Evolutionary conservation across 2,888 invertebrate species (phyloP).

Genomic region (Heliothis peltigera): DNA sequence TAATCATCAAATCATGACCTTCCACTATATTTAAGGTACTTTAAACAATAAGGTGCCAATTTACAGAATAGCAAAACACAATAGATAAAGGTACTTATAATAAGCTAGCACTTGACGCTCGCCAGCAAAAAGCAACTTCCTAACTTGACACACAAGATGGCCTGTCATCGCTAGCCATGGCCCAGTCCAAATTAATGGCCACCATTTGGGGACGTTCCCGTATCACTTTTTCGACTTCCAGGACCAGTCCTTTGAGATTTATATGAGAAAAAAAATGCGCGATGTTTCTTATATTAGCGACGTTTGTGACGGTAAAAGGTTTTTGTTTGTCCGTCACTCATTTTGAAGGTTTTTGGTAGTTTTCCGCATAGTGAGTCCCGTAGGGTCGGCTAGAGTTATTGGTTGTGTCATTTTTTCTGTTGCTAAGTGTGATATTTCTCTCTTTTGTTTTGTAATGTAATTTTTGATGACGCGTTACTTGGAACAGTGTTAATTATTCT

Average conservation of each 20-base stretch:
- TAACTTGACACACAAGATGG: constrained; percentile 54
- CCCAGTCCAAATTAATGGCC: constrained; percentile 62
- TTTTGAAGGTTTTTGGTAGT: constrained; percentile 43
- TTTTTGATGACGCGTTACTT: too few species aligned
- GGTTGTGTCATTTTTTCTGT: constrained; percentile 34
- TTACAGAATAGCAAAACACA: too few species aligned
- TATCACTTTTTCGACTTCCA: constrained; percentile 59
- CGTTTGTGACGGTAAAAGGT: constrained; percentile 56
- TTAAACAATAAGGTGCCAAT: too few species aligned
- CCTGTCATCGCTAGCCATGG: constrained; percentile 63
- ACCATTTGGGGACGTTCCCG: constrained; percentile 51
- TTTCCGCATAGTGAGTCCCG: constrained; percentile 36
- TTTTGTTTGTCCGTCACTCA: constrained; percentile 60
- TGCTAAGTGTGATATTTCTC: constrained; percentile 21
- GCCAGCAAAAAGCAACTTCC: constrained; percentile 24
- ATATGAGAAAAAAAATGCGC: constrained; percentile 51
- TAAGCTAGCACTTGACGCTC: not conserved
- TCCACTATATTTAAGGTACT: too few species aligned
- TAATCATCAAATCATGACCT: too few species aligned
- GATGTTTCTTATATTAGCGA: constrained; percentile 51
- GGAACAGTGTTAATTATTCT: too few species aligned
- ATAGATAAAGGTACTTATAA: not conserved
- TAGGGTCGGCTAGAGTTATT: constrained; percentile 38
- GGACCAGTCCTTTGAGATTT: constrained; percentile 55
- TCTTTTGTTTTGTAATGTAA: too few species aligned